Evolutionary conservation across 2,113 vertebrate species (phyloP).

Genomic region (Tachycineta bicolor): DNA sequence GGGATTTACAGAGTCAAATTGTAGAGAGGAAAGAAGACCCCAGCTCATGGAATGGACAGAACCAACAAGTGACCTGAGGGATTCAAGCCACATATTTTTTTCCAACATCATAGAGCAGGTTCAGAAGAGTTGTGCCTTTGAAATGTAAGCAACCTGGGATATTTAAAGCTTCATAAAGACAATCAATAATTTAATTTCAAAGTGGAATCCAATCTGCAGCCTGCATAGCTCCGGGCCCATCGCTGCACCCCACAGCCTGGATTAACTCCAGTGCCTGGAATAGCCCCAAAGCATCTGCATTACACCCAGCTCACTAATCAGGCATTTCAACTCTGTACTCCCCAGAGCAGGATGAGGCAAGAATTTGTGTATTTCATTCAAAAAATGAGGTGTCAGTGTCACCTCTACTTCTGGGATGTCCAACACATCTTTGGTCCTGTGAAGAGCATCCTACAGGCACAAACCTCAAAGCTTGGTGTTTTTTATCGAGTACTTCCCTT

Average conservation of each 20-base stretch:
- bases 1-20: background rate
- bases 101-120: background rate
- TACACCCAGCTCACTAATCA: constrained; percentile 9
- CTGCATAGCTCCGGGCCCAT: background rate
- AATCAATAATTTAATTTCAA: background rate
- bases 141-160: background rate
- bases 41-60: background rate
- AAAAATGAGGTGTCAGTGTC: background rate
- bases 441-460: background rate
- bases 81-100: background rate
- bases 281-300: background rate
- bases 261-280: constrained; percentile 21
- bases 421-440: background rate
- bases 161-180: background rate
- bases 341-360: background rate
- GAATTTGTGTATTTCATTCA: background rate
- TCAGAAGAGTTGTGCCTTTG: background rate
- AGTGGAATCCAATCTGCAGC: background rate
- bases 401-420: background rate
- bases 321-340: background rate
- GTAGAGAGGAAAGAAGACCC: background rate
- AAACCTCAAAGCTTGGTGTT: background rate
- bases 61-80: background rate
- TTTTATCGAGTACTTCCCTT: background rate
- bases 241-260: background rate